Evolutionary conservation across 2,113 vertebrate genomes (phyloP).

Genomic region (Platysteira castanea): DNA sequence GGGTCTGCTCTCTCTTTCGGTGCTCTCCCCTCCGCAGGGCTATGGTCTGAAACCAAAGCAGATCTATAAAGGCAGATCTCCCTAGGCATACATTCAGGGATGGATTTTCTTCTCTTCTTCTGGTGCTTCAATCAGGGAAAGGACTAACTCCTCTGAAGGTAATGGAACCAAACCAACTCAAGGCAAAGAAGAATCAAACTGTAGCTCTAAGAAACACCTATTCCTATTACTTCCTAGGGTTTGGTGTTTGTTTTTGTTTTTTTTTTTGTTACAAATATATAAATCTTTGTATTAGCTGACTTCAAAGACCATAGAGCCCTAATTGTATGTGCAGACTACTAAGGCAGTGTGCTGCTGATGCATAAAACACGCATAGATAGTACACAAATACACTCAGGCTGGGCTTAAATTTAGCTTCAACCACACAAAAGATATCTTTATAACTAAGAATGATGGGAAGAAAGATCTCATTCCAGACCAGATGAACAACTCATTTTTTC

Average conservation of each 20-base stretch:
- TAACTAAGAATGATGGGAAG: conserved; percentile 51
- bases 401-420: conserved; percentile 40
- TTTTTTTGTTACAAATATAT: background rate
- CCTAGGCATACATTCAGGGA: background rate
- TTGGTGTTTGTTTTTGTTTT: background rate
- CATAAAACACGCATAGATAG: background rate
- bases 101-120: background rate
- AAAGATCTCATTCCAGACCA: conserved; percentile 44
- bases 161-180: background rate
- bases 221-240: background rate
- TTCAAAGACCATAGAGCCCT: background rate
- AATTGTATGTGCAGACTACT: background rate
- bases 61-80: background rate
- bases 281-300: background rate
- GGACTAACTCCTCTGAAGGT: background rate
- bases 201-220: background rate
- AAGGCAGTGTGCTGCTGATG: background rate
- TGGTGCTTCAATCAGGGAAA: background rate
- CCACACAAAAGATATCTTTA: conserved; percentile 47
- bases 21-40: background rate
- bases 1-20: background rate
- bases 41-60: background rate
- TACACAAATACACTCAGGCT: conserved; percentile 17
- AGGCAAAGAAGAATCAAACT: background rate
- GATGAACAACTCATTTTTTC: conserved; percentile 47